Conservation (phyloP, 2,888 invertebrate genomes). For the Tridacna gigas region DNA sequence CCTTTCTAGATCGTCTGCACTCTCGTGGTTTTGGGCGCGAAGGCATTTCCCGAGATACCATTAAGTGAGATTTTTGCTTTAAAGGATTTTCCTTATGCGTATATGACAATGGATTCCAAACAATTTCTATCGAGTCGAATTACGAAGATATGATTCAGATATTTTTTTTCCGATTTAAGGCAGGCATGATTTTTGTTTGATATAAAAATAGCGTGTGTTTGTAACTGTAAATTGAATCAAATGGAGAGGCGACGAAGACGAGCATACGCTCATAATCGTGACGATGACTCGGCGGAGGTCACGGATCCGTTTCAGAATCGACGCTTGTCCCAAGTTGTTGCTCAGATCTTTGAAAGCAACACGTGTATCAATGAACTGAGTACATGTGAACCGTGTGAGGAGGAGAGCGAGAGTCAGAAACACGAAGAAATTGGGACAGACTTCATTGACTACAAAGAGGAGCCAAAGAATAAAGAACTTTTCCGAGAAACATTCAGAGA, state of each 20-base stretch:
- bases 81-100: too few relatives aligned
- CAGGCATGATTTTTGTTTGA: too few relatives aligned
- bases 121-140: too few relatives aligned
- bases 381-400: slow-evolving; percentile 23
- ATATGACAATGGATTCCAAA: too few relatives aligned
- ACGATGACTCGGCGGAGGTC: slow-evolving; percentile 4
- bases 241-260: slow-evolving; percentile 1
- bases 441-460: slow-evolving; percentile 62
- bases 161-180: too few relatives aligned
- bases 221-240: background rate
- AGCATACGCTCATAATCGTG: background rate
- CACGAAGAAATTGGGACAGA: slow-evolving; percentile 44
- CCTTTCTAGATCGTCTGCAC: slow-evolving; percentile 14
- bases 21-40: background rate
- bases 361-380: slow-evolving; percentile 29
- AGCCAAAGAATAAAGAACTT: slow-evolving; percentile 60
- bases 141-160: too few relatives aligned
- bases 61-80: background rate
- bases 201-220: too few relatives aligned
- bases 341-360: slow-evolving; percentile 55
- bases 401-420: background rate
- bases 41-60: slow-evolving; percentile 2
- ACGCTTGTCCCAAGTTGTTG: slow-evolving; percentile 54
- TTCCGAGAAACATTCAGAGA: slow-evolving; percentile 42
- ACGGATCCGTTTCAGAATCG: slow-evolving; percentile 53